phyloP scores from a whole-genome alignment of 2,113 vertebrate genomes.

The Rhinolophus sinicus region DNA sequence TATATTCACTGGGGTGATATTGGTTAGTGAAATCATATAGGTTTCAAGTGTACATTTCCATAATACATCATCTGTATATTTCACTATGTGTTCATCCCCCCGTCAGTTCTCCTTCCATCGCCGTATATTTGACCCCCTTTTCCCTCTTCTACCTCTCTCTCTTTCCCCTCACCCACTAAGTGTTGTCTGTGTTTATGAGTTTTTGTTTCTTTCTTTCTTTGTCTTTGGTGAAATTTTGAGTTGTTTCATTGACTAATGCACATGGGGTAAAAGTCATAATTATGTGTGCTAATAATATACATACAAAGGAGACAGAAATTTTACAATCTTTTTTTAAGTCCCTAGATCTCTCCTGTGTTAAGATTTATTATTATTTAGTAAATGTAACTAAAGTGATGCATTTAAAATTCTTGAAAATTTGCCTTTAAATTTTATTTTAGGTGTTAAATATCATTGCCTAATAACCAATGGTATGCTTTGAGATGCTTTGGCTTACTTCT shows the following conservation, averaged over 20 bases:
- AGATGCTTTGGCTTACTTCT: background rate
- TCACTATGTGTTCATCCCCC: no score
- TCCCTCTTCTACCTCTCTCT: no score
- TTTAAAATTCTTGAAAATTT: background rate
- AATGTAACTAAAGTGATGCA: background rate
- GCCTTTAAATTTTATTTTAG: background rate
- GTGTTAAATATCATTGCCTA: background rate
- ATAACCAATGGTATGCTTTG: background rate
- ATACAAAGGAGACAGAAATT: background rate
- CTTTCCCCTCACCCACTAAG: no score
- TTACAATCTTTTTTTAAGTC: background rate
- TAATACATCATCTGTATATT: no score
- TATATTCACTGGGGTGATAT: no score
- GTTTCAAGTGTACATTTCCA: no score
- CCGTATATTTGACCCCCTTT: no score
- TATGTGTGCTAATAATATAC: background rate
- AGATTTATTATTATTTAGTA: background rate
- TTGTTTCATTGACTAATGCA: background rate
- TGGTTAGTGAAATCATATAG: no score
- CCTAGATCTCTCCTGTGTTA: background rate
- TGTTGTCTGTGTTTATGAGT: no score
- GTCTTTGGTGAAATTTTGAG: constrained; percentile 14
- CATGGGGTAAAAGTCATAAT: background rate
- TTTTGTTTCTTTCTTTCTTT: background rate
- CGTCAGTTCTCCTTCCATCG: no score